phyloP scores from a whole-genome alignment of 1,140 invertebrate genomes.

The Euborellia annulipes region DNA sequence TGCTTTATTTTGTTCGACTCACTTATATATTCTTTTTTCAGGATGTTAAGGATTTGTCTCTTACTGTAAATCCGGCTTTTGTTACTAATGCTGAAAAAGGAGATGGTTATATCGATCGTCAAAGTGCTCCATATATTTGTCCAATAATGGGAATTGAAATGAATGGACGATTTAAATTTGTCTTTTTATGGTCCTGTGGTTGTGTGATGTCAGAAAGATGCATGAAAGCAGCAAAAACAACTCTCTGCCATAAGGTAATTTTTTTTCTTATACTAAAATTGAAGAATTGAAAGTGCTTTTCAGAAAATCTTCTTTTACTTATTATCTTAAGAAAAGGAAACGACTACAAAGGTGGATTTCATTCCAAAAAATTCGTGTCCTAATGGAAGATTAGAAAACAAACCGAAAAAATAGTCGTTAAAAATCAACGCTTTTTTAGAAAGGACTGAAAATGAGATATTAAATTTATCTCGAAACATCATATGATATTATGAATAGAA shows the following conservation, averaged over 20 bases:
- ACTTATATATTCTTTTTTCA: conserved; percentile 22
- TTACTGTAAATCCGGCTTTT: conserved; percentile 76
- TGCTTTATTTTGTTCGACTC: no score
- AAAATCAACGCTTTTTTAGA: no score
- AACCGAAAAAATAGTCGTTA: no score
- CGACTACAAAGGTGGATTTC: no score
- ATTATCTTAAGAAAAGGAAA: no score
- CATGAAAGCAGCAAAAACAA: conserved; percentile 74
- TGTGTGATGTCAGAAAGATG: conserved; percentile 94
- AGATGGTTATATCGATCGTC: conserved; percentile 64
- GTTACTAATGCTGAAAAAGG: conserved; percentile 55
- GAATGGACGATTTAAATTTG: conserved; percentile 90
- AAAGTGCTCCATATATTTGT: conserved; percentile 78
- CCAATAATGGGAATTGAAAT: conserved; percentile 91
- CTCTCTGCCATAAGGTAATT: conserved; percentile 51
- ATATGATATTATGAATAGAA: no score
- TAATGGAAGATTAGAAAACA: no score
- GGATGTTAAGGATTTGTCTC: conserved; percentile 77
- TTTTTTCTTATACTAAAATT: background rate
- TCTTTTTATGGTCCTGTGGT: conserved; percentile 84
- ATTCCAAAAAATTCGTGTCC: no score
- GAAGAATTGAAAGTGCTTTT: no score
- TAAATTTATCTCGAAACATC: no score
- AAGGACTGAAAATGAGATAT: no score
- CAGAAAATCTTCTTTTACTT: no score